Evolutionary conservation across 35 echinoderm and acorn worm species (phyloP), one percentile per base, ranked within the genome.

Genomic region (Diadema setosum): DNA sequence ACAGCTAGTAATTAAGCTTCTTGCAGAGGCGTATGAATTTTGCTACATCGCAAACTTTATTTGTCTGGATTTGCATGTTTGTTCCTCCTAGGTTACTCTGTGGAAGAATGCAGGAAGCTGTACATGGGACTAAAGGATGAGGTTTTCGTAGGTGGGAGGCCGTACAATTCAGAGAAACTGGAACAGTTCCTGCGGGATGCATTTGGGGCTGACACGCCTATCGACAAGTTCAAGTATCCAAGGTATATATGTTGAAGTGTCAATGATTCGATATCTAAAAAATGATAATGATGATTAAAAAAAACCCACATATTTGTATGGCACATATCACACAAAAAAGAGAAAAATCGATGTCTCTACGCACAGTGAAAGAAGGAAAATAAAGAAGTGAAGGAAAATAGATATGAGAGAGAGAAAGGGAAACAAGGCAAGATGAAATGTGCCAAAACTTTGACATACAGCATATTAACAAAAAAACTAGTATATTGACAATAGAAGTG

Each of bases 121-220:
- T 94, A 94, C 76, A 95, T 94, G 50, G 45, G 46, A 37, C 30
- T 99, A 23, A 99, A 99, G 83, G 81, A 98, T 87, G 89, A 88
- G 26, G 96, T 99, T 5, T 99, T 99, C 37, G 35, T 50, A 25
- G 96, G 92, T 16, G 84, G 48, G 21, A 57, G 93, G 43, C 96
- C 96, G 2, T 99, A 99, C 85, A 83, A 74, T 11, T 87, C 86
- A 75, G 92, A 94, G 40, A 91, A 91, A 7, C 45, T 99, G 0
- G 96, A 94, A 42, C 39, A 42, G 36, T 85, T 92, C 20, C 82
- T 99, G 35, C 91, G 92, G 50, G 70, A 92, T 21, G 61, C 82
- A 32, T 99, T 99, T 90, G 96, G 96, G 30, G 92, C 90, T 46
- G 76, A 89, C 1, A 92, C 83, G 4, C 94, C 85, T n/a, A 94